These are phyloP conservation scores for Ophiodon elongatus DNA, from an alignment of 2,113 vertebrate genomes.

Conservation along the genomic window DNA sequence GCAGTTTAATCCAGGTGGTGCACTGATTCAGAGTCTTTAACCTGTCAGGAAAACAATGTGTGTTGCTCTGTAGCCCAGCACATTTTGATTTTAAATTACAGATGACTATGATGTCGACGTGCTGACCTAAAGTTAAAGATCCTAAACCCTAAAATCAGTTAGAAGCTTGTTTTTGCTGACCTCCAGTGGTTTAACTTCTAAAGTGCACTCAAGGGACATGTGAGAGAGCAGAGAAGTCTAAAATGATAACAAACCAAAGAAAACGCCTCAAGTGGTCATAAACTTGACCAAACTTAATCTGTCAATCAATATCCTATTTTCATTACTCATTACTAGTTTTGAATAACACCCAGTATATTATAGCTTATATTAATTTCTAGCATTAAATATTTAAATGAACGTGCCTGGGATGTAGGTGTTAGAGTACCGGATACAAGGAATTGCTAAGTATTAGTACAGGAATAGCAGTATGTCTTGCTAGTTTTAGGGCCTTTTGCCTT, in stretches of 20 bases:
- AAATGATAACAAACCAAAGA: no score
- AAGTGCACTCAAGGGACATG: not conserved
- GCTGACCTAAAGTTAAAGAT: not conserved
- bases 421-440: no score
- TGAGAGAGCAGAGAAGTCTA: no score
- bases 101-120: not conserved
- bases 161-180: not conserved
- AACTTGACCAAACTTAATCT: no score
- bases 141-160: not conserved
- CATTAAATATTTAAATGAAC: no score
- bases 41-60: not conserved
- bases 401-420: not conserved
- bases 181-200: not conserved
- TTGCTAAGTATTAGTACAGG: no score
- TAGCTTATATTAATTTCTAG: no score
- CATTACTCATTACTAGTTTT: no score
- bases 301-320: no score
- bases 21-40: not conserved
- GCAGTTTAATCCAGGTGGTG: not conserved
- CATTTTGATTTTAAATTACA: not conserved
- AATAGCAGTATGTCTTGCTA: not conserved
- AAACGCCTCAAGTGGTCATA: no score
- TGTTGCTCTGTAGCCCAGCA: constrained; percentile 13
- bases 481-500: not conserved
- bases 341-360: no score